Base-by-base conservation (phyloP, 2,888 invertebrate species). In the Drosophila stalkeri region DNA sequence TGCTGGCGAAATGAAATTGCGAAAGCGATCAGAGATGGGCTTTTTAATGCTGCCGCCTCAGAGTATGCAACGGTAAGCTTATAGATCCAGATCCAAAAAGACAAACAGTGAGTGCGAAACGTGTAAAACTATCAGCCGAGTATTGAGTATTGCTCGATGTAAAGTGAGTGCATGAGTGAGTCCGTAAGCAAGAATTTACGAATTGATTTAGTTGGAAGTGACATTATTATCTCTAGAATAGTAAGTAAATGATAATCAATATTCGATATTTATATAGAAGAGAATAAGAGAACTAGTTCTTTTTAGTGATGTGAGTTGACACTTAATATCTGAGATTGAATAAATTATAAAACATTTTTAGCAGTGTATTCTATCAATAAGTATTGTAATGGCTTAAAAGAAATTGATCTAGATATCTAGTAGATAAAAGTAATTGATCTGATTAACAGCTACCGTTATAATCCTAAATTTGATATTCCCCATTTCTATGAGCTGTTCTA, bases 51-150 rank as follows among this genome's bases (percentile, higher is more conserved):
- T 2, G 12, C 55, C 12, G 76, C 80, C 80, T 47, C 41, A 80
- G 64, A 76, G 73, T 76, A 80, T 65, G 80, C 72, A 57, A 64
- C 7, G 8, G 3, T 23, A 9, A 16, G 7, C 44, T 14, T 43
- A n/a, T 31, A 8, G n/a, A n/a, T 0, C 6, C 16, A 39, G 41
- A 39, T 7, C 9, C 23, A 16, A 27, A 16, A 27, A 47, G 14
- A 27, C 14, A 18, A 23, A 46, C 47, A 27, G 16, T 33, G 31
- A 18, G 49, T 49, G 31, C 2, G 11, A 16, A n/a, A 9, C 16
- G 16, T 8, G 8, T 6, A 8, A 16, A 46, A 14, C 1, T 7
- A 11, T 4, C 41, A 18, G 41, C 43, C 11, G 18, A n/a, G 8
- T 8, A 18, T n/a, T 9, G 4, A 6, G 18, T 3, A 6, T 9